Evolutionary conservation across 2,113 vertebrate species (phyloP).

Genomic region (Pomatostomus ruficeps): DNA sequence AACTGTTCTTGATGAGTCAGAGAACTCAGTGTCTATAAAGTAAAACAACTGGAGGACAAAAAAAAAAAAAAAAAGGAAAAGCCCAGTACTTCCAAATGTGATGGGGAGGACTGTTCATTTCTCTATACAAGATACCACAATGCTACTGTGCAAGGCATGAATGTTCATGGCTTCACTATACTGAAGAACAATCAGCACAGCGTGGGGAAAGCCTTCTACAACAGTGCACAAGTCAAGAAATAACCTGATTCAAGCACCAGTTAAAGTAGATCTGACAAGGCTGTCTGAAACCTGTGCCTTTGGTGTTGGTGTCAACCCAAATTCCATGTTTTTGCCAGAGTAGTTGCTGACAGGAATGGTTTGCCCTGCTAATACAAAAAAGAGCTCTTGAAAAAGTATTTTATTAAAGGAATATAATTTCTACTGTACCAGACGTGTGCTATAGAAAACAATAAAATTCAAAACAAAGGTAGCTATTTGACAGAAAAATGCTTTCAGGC

Average conservation of each 20-base stretch:
- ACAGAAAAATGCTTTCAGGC: neutral
- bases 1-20: neutral
- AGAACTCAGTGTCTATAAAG: neutral
- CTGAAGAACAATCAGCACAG: neutral
- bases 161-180: neutral
- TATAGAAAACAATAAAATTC: neutral
- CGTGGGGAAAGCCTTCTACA: constrained; percentile 36
- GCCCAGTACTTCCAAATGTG: neutral
- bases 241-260: neutral
- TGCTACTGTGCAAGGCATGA: constrained; percentile 4
- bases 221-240: neutral
- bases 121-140: constrained; percentile 25
- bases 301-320: neutral
- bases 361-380: neutral
- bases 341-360: neutral
- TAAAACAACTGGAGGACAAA: neutral
- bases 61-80: neutral
- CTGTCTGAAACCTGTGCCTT: neutral
- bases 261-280: neutral
- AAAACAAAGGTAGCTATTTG: neutral
- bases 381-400: neutral
- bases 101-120: neutral
- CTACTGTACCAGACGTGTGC: neutral
- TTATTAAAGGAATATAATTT: neutral
- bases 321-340: neutral